phyloP scores from a whole-genome alignment of 2,797 vertebrate species.

The Pantherophis alleghaniensis region DNA sequence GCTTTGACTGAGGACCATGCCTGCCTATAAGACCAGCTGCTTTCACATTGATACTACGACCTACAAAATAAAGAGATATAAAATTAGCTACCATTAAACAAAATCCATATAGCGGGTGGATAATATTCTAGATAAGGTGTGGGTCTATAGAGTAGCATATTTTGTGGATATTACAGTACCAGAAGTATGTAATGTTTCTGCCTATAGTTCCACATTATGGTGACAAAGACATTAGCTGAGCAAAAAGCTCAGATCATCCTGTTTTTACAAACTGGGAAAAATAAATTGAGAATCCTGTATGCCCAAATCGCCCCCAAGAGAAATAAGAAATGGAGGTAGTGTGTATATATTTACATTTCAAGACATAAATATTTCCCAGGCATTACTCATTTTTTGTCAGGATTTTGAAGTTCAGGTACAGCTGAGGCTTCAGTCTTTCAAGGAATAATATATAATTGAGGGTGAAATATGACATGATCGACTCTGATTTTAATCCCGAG shows the following conservation, averaged over 20 bases:
- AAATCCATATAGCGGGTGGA: background rate
- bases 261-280: constrained; percentile 13
- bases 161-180: background rate
- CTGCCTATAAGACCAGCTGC: constrained; percentile 95
- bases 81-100: background rate
- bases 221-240: background rate
- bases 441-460: constrained; percentile 43
- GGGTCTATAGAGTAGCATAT: constrained; percentile 16
- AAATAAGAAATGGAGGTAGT: constrained; percentile 38
- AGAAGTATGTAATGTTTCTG: background rate
- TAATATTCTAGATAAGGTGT: background rate
- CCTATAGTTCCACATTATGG: background rate
- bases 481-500: constrained; percentile 60
- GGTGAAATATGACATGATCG: constrained; percentile 63
- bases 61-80: constrained; percentile 69
- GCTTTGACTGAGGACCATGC: constrained; percentile 94
- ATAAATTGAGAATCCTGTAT: constrained; percentile 31
- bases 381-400: constrained; percentile 40
- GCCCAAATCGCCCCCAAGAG: constrained; percentile 35
- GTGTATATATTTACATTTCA: constrained; percentile 50
- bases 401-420: constrained; percentile 47
- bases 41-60: constrained; percentile 93
- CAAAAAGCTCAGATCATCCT: accelerated
- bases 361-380: constrained; percentile 47
- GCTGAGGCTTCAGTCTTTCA: constrained; percentile 40